Percentiles rank a stretch among this genome's conserved stretches.
Conservation (phyloP, 2,113 vertebrate genomes). For the Syngnathoides biaculeatus region DNA sequence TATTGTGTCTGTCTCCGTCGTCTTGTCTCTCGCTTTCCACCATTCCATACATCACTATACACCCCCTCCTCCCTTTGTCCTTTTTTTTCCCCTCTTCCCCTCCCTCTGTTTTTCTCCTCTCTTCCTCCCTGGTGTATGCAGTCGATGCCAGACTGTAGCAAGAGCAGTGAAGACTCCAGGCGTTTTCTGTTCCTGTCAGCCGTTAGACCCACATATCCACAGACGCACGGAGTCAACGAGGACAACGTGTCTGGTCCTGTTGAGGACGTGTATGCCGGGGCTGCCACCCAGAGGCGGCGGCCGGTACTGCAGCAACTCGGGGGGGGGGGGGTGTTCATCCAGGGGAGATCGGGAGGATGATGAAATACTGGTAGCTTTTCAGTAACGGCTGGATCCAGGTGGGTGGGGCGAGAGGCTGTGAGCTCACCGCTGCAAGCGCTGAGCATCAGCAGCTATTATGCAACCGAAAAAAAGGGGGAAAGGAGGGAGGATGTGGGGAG, state of each 20-base stretch:
- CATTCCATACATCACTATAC: slow-evolving; percentile 47
- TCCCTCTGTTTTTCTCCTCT: slow-evolving; percentile 28
- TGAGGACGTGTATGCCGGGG: slow-evolving; percentile 40
- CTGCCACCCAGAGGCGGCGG: slow-evolving; percentile 63
- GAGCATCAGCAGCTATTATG: slow-evolving; percentile 64
- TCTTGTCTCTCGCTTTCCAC: slow-evolving; percentile 49
- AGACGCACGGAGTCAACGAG: slow-evolving; percentile 48
- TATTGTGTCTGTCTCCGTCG: slow-evolving; percentile 50
- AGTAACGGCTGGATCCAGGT: slow-evolving; percentile 57
- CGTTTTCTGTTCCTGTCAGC: slow-evolving; percentile 61
- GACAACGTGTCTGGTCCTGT: slow-evolving; percentile 64
- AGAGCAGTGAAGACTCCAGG: slow-evolving; percentile 51
- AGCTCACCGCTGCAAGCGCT: slow-evolving; percentile 60
- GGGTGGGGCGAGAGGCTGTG: slow-evolving; percentile 59
- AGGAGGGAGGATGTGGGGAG: slow-evolving; percentile 6
- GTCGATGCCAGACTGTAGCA: slow-evolving; percentile 60
- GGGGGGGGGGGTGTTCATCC: slow-evolving; percentile 35
- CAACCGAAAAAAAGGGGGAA: slow-evolving; percentile 53
- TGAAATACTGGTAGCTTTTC: slow-evolving; percentile 72
- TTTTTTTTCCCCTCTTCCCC: slow-evolving; percentile 39
- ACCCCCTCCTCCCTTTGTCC: slow-evolving; percentile 47
- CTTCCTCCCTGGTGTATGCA: slow-evolving; percentile 45
- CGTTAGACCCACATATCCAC: slow-evolving; percentile 42
- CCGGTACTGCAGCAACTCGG: slow-evolving; percentile 25
- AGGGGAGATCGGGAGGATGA: slow-evolving; percentile 57